Evolutionary conservation across 2,797 vertebrate species (phyloP).

Genomic region (Lemur catta): DNA sequence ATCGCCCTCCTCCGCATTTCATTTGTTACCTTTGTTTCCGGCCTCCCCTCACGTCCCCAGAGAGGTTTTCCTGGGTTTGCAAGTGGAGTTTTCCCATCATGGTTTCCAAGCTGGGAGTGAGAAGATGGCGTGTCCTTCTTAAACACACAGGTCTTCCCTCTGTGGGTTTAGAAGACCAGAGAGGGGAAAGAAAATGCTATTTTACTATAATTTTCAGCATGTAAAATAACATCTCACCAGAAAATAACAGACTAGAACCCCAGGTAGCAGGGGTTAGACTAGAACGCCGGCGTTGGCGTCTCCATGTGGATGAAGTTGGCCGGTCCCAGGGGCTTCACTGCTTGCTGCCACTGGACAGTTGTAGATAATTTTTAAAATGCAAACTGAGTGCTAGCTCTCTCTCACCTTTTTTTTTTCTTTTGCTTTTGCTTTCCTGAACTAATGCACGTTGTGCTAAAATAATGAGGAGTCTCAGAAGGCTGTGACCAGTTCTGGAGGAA

Average conservation of each 20-base stretch:
- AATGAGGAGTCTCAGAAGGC: background rate
- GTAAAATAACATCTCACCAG: background rate
- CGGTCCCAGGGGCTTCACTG: accelerated
- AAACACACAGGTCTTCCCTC: accelerated
- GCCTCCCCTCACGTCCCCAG: background rate
- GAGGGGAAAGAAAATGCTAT: accelerated
- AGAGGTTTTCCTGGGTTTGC: no score
- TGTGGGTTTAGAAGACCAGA: background rate
- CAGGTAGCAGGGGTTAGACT: no score
- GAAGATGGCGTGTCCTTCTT: background rate
- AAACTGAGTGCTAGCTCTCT: background rate
- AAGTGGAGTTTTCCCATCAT: background rate
- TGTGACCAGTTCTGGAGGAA: background rate
- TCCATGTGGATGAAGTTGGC: accelerated
- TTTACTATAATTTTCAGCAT: background rate
- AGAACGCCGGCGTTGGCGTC: background rate
- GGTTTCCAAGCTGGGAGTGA: background rate
- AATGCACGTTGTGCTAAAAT: background rate
- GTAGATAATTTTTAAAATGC: background rate
- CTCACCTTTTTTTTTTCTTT: background rate
- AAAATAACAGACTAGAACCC: background rate
- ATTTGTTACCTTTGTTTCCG: background rate
- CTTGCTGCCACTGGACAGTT: background rate
- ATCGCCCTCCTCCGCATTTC: no score
- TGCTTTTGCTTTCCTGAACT: background rate